Evolutionary conservation across 1,140 invertebrate species (phyloP).

Genomic region (Samia ricini): DNA sequence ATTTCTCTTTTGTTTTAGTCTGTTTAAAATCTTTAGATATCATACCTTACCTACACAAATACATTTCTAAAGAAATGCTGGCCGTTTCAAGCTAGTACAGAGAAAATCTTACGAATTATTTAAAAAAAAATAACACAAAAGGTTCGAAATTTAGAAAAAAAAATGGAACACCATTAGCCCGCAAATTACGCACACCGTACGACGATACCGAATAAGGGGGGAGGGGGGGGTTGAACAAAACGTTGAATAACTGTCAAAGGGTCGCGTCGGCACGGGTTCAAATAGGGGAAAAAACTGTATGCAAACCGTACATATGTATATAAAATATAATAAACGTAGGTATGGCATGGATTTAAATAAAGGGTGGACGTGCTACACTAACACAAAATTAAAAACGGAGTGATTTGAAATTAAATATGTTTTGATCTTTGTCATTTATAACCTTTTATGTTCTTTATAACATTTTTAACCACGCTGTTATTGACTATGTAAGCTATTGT

Average conservation of each 20-base stretch:
- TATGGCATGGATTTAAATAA: background rate
- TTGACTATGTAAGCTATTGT: too few relatives aligned
- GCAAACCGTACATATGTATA: too few relatives aligned
- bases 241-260: slow-evolving; percentile 12
- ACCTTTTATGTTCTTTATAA: too few relatives aligned
- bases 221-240: slow-evolving; percentile 22
- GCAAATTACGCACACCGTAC: slow-evolving; percentile 10
- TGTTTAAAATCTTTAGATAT: too few relatives aligned
- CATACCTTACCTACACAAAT: too few relatives aligned
- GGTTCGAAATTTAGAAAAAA: background rate
- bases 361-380: background rate
- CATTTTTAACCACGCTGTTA: too few relatives aligned
- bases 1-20: too few relatives aligned
- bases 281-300: background rate
- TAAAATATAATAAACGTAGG: background rate
- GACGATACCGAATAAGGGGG: slow-evolving; percentile 9
- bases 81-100: background rate
- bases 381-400: too few relatives aligned
- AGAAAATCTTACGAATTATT: background rate
- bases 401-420: too few relatives aligned
- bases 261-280: background rate
- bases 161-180: slow-evolving; percentile 27
- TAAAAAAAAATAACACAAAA: background rate
- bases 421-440: too few relatives aligned
- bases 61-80: background rate